Base-by-base conservation (phyloP, 1,140 invertebrate species). In the Stegodyphus mimosarum region DNA sequence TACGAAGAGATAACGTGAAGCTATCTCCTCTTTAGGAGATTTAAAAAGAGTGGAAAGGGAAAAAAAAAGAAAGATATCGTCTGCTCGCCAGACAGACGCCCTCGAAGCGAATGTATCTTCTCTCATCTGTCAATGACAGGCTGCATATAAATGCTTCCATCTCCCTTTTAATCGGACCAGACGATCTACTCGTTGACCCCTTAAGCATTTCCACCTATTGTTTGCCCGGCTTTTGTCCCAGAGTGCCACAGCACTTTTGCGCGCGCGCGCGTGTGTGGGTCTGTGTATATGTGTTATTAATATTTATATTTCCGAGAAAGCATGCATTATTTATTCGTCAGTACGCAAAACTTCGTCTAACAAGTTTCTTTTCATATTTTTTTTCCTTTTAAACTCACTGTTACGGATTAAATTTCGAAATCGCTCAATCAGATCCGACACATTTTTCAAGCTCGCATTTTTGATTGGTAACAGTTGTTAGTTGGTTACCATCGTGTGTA, bases 271-370 rank as follows among this genome's bases (percentile, higher is more conserved):
- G 33, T 74, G 72, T 74, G 53, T 55, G 53, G 52, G 15, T 18
- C 72, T 53, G 72, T 74, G 51, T 53, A 18, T 60, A 33, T 33
- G 33, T 33, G 3, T 50, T 74, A 74, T 74, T 74, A 74, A 74
- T 74, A 74, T 74, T 74, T 74, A 74, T 74, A 60, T 48, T 74
- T 74, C 72, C 33, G 52, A 53, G 52, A 55, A 60, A 18, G n/a
- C 52, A 74, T 74, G 72, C 72, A 74, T 74, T 74, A 74, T 74
- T 74, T 74, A 74, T 74, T 74, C 48, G 11, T 6, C n/a, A 63
- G 60, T n/a, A n/a, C 2, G 10, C 4, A n/a, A 63, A 63, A 63
- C 60, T 63, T 33, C 33, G 33, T 3, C 33, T 33, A 3, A 3
- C 33, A 33, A 33, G 33, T 33, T 33, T 33, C 33, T n/a, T n/a